A percentile compares a stretch with the other conserved stretches of the same genome.
phyloP scores from a whole-genome alignment of 2,797 vertebrate species.

The Dendrocincla tyrannina region DNA sequence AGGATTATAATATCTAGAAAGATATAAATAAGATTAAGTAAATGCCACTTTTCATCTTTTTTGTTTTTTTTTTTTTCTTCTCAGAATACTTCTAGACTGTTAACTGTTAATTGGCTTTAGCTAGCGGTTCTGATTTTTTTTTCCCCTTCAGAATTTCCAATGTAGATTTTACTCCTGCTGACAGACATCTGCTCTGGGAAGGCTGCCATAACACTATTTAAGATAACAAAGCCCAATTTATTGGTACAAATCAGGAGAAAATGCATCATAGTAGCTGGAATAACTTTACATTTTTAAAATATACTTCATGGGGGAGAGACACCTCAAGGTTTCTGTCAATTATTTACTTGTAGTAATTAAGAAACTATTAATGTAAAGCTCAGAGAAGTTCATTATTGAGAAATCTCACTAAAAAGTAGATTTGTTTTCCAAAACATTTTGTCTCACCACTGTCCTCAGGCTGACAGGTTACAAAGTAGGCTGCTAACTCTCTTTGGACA shows the following conservation, averaged over 20 bases:
- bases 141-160: background rate
- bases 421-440: background rate
- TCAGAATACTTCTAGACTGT: background rate
- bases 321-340: background rate
- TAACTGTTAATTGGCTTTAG: background rate
- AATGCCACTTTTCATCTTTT: background rate
- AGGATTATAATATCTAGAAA: background rate
- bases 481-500: background rate
- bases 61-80: no score
- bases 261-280: background rate
- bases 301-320: background rate
- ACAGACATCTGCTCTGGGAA: conserved; percentile 4
- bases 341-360: background rate
- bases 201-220: background rate
- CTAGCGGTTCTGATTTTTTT: background rate
- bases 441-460: background rate
- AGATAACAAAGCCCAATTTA: background rate
- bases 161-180: background rate
- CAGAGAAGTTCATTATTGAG: background rate
- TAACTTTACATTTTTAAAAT: background rate
- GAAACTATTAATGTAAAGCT: background rate
- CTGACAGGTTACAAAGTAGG: background rate
- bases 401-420: background rate
- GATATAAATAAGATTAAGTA: background rate
- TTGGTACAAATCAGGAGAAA: background rate